Evolutionary conservation across 2,797 vertebrate genomes (phyloP).

Genomic region (Enteromius paludinosus): DNA sequence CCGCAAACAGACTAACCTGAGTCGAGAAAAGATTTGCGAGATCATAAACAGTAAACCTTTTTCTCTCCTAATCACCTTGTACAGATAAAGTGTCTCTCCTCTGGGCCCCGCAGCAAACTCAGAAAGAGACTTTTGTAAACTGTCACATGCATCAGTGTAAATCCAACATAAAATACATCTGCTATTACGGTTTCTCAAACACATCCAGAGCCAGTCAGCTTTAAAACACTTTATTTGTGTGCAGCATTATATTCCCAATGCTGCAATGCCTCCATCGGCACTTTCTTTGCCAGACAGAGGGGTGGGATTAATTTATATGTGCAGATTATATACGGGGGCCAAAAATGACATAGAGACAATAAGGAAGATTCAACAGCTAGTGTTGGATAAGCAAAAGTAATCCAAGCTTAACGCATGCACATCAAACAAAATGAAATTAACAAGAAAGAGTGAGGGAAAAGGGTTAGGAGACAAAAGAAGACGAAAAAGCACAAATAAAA

Average conservation of each 20-base stretch:
- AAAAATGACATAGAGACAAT: constrained; percentile 48
- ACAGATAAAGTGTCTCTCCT: constrained; percentile 68
- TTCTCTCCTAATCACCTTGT: constrained; percentile 64
- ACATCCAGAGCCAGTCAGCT: constrained; percentile 48
- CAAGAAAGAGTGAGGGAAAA: constrained; percentile 37
- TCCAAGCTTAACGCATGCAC: constrained; percentile 66
- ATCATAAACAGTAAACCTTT: constrained; percentile 43
- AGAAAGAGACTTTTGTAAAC: constrained; percentile 59
- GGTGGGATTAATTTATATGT: constrained; percentile 70
- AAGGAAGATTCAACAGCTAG: constrained; percentile 60
- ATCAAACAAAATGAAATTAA: constrained; percentile 74
- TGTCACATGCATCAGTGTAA: constrained; percentile 49
- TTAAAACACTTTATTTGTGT: constrained; percentile 69
- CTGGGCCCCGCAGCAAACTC: constrained; percentile 64
- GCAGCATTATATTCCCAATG: constrained; percentile 62
- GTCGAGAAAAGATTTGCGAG: constrained; percentile 46
- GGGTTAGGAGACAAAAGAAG: constrained; percentile 53
- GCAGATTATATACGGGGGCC: constrained; percentile 46
- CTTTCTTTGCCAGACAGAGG: constrained; percentile 62
- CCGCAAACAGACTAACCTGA: constrained; percentile 22
- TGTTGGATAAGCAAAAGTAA: constrained; percentile 73
- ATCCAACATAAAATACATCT: constrained; percentile 42
- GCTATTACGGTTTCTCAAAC: constrained; percentile 30
- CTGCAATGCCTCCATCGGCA: constrained; percentile 63
- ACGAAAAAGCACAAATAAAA: constrained; percentile 65